These are phyloP conservation scores for Coreius guichenoti DNA, from an alignment of 2,797 vertebrate species.

Conservation along the genomic window DNA sequence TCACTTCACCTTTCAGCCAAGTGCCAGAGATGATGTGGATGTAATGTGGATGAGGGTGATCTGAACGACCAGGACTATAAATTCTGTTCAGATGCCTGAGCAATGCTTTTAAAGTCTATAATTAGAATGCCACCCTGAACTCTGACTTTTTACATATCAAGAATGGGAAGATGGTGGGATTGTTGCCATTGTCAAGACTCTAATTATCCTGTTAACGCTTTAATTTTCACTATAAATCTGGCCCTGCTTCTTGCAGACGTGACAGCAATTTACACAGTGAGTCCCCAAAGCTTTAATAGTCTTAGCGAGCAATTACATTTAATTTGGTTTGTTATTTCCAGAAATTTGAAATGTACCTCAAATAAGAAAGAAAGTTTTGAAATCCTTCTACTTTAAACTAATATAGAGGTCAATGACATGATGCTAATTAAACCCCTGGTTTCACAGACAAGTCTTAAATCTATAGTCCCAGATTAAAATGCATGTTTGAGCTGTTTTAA, in stretches of 20 bases:
- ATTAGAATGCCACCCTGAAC: slow-evolving; percentile 75
- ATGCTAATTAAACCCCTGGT: too few species aligned
- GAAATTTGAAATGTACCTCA: background rate
- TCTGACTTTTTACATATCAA: slow-evolving; percentile 77
- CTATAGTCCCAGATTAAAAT: too few species aligned
- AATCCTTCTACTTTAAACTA: background rate
- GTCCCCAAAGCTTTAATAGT: slow-evolving; percentile 47
- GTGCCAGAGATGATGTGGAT: slow-evolving; percentile 73
- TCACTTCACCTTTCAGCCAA: slow-evolving; percentile 60
- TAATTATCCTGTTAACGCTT: slow-evolving; percentile 68
- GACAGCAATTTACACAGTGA: slow-evolving; percentile 45
- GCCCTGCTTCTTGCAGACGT: slow-evolving; percentile 49
- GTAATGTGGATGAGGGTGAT: slow-evolving; percentile 66
- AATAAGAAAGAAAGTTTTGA: background rate
- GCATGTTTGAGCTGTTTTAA: too few species aligned
- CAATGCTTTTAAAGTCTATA: slow-evolving; percentile 69
- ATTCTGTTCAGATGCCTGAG: slow-evolving; percentile 71
- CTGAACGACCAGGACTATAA: slow-evolving; percentile 69
- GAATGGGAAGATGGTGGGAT: slow-evolving; percentile 61
- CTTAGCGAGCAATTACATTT: background rate
- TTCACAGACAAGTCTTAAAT: too few species aligned
- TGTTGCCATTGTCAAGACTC: slow-evolving; percentile 56
- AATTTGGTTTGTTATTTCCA: background rate
- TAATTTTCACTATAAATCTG: slow-evolving; percentile 54
- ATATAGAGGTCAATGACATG: background rate